Conservation (phyloP, 2,888 invertebrate species). For the Eupithecia subumbrata region DNA sequence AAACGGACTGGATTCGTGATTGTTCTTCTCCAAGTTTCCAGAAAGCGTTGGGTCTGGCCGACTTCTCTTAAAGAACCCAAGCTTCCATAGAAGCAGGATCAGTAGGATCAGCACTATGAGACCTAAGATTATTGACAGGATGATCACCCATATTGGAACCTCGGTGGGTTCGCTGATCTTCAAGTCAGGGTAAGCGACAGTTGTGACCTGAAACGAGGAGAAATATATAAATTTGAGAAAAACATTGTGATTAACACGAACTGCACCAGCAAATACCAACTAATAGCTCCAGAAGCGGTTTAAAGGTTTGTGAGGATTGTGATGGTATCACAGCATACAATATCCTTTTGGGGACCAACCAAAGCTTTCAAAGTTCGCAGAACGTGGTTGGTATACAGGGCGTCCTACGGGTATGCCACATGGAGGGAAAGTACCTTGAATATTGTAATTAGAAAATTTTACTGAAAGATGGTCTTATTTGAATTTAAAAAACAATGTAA, state of each 20-base stretch:
- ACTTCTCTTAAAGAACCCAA: slow-evolving; percentile 95
- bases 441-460: too few relatives aligned
- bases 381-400: too few relatives aligned
- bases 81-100: slow-evolving; percentile 92
- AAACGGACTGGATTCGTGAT: slow-evolving; percentile 87
- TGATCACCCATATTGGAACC: slow-evolving; percentile 94
- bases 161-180: slow-evolving; percentile 89
- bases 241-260: not conserved
- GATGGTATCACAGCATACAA: not conserved
- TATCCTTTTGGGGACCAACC: not conserved
- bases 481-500: too few relatives aligned
- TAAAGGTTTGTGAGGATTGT: not conserved
- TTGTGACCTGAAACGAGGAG: slow-evolving; percentile 87
- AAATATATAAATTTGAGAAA: not conserved
- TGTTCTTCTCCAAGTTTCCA: slow-evolving; percentile 90
- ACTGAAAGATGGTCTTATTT: too few relatives aligned
- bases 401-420: too few relatives aligned
- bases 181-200: slow-evolving; percentile 92
- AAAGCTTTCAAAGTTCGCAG: not conserved
- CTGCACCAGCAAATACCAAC: not conserved
- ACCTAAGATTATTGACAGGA: slow-evolving; percentile 92
- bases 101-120: slow-evolving; percentile 91
- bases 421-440: too few relatives aligned
- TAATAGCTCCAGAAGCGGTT: not conserved
- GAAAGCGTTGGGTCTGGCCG: slow-evolving; percentile 93